A percentile compares a stretch with the other conserved stretches of the same genome.
Conservation (phyloP, 2,113 vertebrate species). For the Lophura nycthemera region DNA sequence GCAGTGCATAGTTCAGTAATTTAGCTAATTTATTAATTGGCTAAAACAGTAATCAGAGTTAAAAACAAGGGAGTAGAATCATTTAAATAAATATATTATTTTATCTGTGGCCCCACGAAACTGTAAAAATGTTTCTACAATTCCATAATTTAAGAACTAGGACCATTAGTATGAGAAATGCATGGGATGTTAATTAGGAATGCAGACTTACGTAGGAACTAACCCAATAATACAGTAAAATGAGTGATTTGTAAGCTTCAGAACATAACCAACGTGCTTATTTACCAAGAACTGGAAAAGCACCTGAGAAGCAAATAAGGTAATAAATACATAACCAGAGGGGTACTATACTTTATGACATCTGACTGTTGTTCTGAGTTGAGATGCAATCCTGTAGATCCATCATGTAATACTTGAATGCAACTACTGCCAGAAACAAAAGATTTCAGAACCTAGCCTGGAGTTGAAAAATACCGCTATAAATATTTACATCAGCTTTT, state of each 20-base stretch:
- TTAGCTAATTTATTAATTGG: not conserved
- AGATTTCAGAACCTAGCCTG: not conserved
- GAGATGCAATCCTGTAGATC: not conserved
- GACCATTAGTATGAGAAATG: not conserved
- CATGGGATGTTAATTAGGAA: not conserved
- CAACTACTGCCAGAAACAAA: not conserved
- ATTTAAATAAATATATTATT: not conserved
- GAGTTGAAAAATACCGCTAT: not conserved
- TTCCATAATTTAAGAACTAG: not conserved
- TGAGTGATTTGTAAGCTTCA: not conserved
- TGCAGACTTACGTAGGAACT: not conserved
- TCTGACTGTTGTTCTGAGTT: not conserved
- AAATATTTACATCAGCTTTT: not conserved
- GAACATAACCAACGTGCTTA: not conserved
- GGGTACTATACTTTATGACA: not conserved
- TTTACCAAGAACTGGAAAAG: not conserved
- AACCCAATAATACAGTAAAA: not conserved
- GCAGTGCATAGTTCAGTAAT: not conserved
- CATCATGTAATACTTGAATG: not conserved
- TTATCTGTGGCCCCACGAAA: not conserved
- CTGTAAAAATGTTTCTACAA: not conserved
- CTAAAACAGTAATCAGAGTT: not conserved
- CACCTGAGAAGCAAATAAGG: not conserved
- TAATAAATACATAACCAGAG: not conserved
- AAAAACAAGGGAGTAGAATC: not conserved